phyloP scores from a whole-genome alignment of 2,888 invertebrate species.

The Hartigia nigra region DNA sequence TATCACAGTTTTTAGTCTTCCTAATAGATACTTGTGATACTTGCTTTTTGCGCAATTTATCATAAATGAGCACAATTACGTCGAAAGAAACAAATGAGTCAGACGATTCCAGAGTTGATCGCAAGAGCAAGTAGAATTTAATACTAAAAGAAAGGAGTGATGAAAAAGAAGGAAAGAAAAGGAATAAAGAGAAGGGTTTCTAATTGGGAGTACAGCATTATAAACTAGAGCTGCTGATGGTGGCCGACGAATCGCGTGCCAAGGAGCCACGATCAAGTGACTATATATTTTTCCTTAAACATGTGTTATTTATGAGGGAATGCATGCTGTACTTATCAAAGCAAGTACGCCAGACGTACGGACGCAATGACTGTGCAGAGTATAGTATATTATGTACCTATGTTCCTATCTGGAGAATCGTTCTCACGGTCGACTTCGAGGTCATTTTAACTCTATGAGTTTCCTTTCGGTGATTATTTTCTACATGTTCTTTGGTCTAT shows the following conservation, averaged over 20 bases:
- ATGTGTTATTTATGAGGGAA: neutral
- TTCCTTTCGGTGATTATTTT: neutral
- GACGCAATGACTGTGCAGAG: neutral
- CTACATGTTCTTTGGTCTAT: neutral
- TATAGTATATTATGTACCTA: neutral
- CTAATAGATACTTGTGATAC: neutral
- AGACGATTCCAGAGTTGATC: neutral
- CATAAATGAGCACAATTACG: neutral
- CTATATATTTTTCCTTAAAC: neutral
- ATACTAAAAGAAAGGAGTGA: neutral
- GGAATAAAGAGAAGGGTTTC: slow-evolving; percentile 9
- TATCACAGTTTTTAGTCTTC: neutral
- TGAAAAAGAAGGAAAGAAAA: slow-evolving; percentile 9
- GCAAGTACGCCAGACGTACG: neutral
- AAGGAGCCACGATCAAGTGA: neutral
- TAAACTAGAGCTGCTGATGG: slow-evolving; percentile 10
- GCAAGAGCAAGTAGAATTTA: neutral
- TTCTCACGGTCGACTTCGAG: slow-evolving; percentile 24
- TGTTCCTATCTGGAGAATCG: slow-evolving; percentile 12
- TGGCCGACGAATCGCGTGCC: neutral
- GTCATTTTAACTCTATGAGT: neutral
- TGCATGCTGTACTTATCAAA: neutral
- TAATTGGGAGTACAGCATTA: slow-evolving; percentile 10
- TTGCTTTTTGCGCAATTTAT: neutral
- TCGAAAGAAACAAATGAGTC: neutral